Evolutionary conservation across 2,113 vertebrate species (phyloP), one percentile per base, ranked within the genome.

Genomic region (Rhombomys opimus): DNA sequence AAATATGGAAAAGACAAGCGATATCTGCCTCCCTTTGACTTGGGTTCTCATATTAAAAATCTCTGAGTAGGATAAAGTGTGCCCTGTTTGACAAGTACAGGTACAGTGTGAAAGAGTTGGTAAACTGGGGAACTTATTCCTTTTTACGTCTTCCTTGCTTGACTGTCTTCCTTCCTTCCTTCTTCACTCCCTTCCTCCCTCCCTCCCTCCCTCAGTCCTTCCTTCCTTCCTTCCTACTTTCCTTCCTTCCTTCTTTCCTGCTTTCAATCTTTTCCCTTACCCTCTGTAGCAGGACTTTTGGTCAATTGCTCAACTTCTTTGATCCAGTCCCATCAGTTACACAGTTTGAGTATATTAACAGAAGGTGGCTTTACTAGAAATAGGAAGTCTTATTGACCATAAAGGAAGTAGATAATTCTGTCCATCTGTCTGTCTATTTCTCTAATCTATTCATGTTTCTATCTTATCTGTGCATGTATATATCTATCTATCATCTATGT

Each of bases 271-370:
- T 75, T 76, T 46, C 10, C 46, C 13, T 30, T 52, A 3, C 14
- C 7, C 2, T 41, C 22, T 46, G 4, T 46, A 78, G 14, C 23
- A 65, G 65, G 38, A 72, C 6, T 95, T 91, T 15, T 22, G 41
- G 15, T 11, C 92, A 77, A 35, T 82, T n/a, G 41, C 0, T 54
- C 41, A 38, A 46, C 30, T 63, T 92, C 57, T 96, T n/a, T 41
- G 32, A 59, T 17, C 80, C 7, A 50, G 11, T 91, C 92, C 89
- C 41, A n/a, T 93, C 41, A 70, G 61, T 77, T 95, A 54, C 17
- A 72, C 15, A 80, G 91, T 7, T 65, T n/a, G 35, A 27, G 18
- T 52, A 52, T 87, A 52, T 65, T 80, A 46, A 1, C 23, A 15
- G n/a, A 65, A 17, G 57, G 4, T 77, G 35, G 10, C 32, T n/a